Evolutionary conservation across 2,888 invertebrate species (phyloP), one percentile per base, ranked within the genome.

Genomic region (Altica lythri): DNA sequence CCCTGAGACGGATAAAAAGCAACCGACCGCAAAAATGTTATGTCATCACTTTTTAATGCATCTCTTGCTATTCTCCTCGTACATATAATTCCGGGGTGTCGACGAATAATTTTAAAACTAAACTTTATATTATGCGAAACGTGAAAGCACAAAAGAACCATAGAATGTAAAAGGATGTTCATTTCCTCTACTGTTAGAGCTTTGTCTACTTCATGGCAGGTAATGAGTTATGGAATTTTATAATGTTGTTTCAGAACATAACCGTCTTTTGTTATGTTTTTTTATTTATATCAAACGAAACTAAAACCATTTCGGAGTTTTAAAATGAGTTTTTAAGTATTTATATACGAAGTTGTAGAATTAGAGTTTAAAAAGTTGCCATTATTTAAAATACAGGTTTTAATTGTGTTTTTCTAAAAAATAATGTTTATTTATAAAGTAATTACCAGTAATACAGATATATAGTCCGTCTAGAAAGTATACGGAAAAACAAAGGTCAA

Each of bases 21-120:
- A 45, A 10, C 37, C 27, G 38, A 35, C 45, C 49, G 53, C 18
- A 35, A 49, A 51, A 57, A 45, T 48, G 35, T 57, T 47, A 53
- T 35, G 53, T 53, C 53, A 53, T 57, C 52, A 42, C 44, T 48
- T 57, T 53, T 57, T 53, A 49, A 53, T 45, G 53, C 42, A 38
- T 45, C 49, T 45, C 37, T 48, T 19, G 44, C 34, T 32, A 29
- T 44, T 56, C 44, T 17, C 22, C 10, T 49, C 30, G 22, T 42
- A 40, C 22, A 40, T 40, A 32, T 32, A 49, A 49, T 49, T 40
- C 49, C 40, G 18, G 32, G 48, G 38, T 40, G 48, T 48, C 48
- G 32, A 29, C 10, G 17, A 32, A 34, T 49, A 49, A 49, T 49
- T 49, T 42, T 40, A 32, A 49, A 49, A 49, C 40, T 40, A 49